These are phyloP conservation scores for Bactericera cockerelli DNA, from an alignment of 1,140 invertebrate genomes.

Conservation along the genomic window DNA sequence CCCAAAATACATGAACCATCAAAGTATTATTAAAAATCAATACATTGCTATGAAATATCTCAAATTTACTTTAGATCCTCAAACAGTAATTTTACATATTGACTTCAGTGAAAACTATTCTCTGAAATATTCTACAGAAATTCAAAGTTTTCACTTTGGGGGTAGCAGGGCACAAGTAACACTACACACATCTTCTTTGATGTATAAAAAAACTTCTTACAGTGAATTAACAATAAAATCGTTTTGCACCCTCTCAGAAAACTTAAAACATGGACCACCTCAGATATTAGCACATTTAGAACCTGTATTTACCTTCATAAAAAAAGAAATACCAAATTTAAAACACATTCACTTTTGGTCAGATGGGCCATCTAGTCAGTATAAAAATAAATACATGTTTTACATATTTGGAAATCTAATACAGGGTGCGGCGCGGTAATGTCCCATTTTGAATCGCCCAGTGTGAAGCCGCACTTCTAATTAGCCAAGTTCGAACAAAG, in stretches of 20 bases:
- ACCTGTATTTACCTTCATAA: conserved; percentile 22
- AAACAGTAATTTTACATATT: conserved; percentile 25
- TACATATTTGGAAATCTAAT: too few species aligned
- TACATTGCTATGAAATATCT: conserved; percentile 22
- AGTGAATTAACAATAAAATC: conserved; percentile 19
- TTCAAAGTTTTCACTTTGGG: conserved; percentile 27
- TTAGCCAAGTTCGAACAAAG: too few species aligned
- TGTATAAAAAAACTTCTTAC: conserved; percentile 15
- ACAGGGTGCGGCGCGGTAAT: too few species aligned
- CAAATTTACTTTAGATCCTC: conserved; percentile 23
- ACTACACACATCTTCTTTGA: conserved; percentile 27
- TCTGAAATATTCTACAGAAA: conserved; percentile 25
- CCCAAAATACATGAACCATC: conserved; percentile 19
- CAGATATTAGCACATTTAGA: conserved; percentile 27
- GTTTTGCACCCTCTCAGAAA: conserved; percentile 28
- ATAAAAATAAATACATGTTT: conserved; percentile 20
- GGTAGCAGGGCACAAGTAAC: conserved; percentile 24
- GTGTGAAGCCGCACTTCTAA: too few species aligned
- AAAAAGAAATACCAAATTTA: conserved; percentile 17
- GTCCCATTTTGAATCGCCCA: too few species aligned
- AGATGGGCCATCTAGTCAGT: conserved; percentile 18
- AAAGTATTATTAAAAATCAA: conserved; percentile 24
- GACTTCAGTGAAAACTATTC: too few species aligned
- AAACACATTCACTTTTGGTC: conserved; percentile 17
- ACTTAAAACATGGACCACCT: conserved; percentile 26